Conservation (phyloP, 2,888 invertebrate genomes). For the Drosophila diplacantha region DNA sequence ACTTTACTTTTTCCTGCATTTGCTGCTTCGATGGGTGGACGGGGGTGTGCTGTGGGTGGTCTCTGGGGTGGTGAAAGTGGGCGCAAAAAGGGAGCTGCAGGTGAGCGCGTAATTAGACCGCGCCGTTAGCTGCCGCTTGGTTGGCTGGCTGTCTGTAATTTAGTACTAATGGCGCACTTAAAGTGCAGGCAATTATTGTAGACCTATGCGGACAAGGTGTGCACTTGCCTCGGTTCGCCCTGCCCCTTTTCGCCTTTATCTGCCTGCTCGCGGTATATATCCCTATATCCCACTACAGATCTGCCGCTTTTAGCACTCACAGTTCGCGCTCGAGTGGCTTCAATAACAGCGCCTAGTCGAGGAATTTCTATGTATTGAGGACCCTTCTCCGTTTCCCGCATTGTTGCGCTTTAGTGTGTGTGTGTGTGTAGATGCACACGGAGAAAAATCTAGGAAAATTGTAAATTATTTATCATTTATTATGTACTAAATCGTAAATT, state of each 20-base stretch:
- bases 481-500: background rate
- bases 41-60: background rate
- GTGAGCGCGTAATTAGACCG: slow-evolving; percentile 68
- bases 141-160: slow-evolving; percentile 62
- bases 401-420: slow-evolving; percentile 20
- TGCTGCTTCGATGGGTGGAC: slow-evolving; percentile 32
- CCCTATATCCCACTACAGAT: slow-evolving; percentile 28
- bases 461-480: no score
- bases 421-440: background rate
- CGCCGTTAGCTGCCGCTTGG: slow-evolving; percentile 54
- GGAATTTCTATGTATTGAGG: slow-evolving; percentile 23
- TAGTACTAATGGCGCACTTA: slow-evolving; percentile 70
- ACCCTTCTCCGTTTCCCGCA: slow-evolving; percentile 5
- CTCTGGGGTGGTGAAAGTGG: slow-evolving; percentile 20
- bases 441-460: no score
- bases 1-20: slow-evolving; percentile 62
- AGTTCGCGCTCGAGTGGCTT: slow-evolving; percentile 49
- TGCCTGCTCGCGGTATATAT: slow-evolving; percentile 4
- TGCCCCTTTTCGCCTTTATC: background rate
- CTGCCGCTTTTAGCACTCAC: slow-evolving; percentile 26
- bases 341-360: slow-evolving; percentile 34
- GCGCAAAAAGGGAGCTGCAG: slow-evolving; percentile 39
- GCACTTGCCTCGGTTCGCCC: slow-evolving; percentile 14
- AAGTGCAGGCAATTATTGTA: slow-evolving; percentile 67
- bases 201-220: slow-evolving; percentile 49